phyloP scores from a whole-genome alignment of 1,140 invertebrate species.

The Drosophila oshimai region DNA sequence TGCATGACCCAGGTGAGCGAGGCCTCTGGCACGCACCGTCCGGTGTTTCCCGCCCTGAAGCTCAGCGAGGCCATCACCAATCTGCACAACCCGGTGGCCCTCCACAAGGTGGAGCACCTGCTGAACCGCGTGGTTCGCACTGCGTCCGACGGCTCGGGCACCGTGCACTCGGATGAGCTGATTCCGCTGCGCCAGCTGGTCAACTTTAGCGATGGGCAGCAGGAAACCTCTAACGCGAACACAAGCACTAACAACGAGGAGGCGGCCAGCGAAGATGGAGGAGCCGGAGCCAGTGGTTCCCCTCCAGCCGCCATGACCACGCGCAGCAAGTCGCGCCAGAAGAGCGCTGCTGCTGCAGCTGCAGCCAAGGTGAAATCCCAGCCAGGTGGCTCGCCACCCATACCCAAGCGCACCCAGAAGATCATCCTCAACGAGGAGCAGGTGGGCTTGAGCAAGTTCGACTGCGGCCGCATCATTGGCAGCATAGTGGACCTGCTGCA shows the following conservation, averaged over 20 bases:
- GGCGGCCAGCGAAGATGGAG: not conserved
- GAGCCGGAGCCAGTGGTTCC: not conserved
- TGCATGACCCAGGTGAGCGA: constrained; percentile 93
- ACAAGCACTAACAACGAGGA: not conserved
- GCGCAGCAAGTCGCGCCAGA: constrained; percentile 61
- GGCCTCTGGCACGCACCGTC: constrained; percentile 92
- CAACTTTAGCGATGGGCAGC: constrained; percentile 46
- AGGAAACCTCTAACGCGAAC: not conserved
- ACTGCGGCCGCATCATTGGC: constrained; percentile 83
- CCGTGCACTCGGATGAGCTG: constrained; percentile 43
- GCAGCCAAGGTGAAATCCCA: constrained; percentile 36
- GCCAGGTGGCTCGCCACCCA: not conserved
- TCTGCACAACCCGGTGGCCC: constrained; percentile 26
- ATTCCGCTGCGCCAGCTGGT: constrained; percentile 45
- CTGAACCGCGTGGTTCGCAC: constrained; percentile 56
- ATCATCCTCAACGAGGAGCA: constrained; percentile 69
- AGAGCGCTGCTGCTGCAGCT: constrained; percentile 50
- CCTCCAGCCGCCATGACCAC: constrained; percentile 50
- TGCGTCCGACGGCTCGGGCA: constrained; percentile 33
- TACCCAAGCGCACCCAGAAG: constrained; percentile 64
- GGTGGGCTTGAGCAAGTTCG: constrained; percentile 65
- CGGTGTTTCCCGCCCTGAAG: constrained; percentile 89
- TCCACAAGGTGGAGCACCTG: constrained; percentile 42
- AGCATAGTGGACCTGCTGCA: constrained; percentile 89
- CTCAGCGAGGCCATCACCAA: constrained; percentile 63